A percentile compares a stretch with the other conserved stretches of the same genome.
phyloP scores from a whole-genome alignment of 2,888 invertebrate genomes.

The Oxycera nigricornis region DNA sequence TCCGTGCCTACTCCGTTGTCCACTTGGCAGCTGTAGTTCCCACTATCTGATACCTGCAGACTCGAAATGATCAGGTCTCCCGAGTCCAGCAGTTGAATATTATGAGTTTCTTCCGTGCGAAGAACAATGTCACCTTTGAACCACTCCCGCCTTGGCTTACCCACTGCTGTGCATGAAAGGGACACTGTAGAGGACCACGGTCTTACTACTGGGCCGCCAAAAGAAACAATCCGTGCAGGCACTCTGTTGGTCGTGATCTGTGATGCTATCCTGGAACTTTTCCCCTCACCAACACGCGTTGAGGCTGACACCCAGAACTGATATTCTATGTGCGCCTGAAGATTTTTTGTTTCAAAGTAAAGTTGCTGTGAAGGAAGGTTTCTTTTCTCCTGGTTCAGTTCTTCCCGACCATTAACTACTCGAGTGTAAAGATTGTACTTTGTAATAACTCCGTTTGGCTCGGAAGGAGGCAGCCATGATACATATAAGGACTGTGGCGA shows the following conservation, averaged over 20 bases:
- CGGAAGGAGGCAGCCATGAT: conserved; percentile 78
- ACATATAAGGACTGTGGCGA: conserved; percentile 77
- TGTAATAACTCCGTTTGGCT: conserved; percentile 78
- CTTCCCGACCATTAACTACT: conserved; percentile 72
- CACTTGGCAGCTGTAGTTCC: conserved; percentile 75
- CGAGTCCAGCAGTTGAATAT: conserved; percentile 69
- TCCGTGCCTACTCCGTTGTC: conserved; percentile 75
- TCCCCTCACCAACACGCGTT: conserved; percentile 79
- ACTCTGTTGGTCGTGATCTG: conserved; percentile 71
- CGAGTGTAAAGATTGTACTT: conserved; percentile 77
- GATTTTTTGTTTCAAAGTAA: conserved; percentile 71
- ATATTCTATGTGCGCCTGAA: conserved; percentile 75
- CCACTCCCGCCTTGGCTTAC: conserved; percentile 73
- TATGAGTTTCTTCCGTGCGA: conserved; percentile 67
- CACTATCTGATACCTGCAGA: conserved; percentile 70
- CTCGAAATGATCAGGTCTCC: conserved; percentile 72
- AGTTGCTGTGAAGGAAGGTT: conserved; percentile 70
- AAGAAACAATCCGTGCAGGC: conserved; percentile 75
- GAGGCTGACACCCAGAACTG: conserved; percentile 82
- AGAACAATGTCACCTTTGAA: conserved; percentile 67
- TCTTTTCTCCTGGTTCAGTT: conserved; percentile 73
- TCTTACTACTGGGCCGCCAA: conserved; percentile 71
- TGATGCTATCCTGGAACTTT: conserved; percentile 72
- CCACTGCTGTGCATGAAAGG: conserved; percentile 71
- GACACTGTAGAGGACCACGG: conserved; percentile 73